phyloP scores from a whole-genome alignment of 2,888 invertebrate species.

The Acrobasis repandana region DNA sequence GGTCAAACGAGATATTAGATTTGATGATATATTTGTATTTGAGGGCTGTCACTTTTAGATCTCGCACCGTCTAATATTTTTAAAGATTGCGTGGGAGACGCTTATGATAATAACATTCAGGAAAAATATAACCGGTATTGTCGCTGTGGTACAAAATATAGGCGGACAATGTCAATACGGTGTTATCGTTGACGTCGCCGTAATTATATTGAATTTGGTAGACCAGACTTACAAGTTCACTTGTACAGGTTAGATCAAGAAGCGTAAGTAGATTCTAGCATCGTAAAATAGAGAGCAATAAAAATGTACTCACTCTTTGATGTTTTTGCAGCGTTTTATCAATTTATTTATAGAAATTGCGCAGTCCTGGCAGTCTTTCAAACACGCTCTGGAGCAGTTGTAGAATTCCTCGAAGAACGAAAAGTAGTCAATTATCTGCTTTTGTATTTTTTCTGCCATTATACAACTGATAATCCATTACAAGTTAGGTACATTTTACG shows the following conservation, averaged over 20 bases:
- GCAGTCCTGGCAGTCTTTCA: slow-evolving; percentile 78
- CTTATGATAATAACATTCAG: too few relatives aligned
- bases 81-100: too few relatives aligned
- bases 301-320: slow-evolving; percentile 69
- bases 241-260: not conserved
- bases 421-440: slow-evolving; percentile 78
- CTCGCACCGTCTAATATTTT: too few relatives aligned
- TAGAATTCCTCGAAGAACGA: slow-evolving; percentile 76
- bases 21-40: too few relatives aligned
- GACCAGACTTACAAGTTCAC: too few relatives aligned
- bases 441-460: slow-evolving; percentile 78
- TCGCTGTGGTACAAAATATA: too few relatives aligned
- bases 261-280: not conserved
- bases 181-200: too few relatives aligned
- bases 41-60: too few relatives aligned
- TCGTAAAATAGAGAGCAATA: slow-evolving; percentile 30
- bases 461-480: slow-evolving; percentile 45
- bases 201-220: too few relatives aligned
- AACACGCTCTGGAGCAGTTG: slow-evolving; percentile 68
- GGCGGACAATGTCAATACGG: too few relatives aligned
- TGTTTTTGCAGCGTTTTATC: slow-evolving; percentile 75
- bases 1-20: too few relatives aligned
- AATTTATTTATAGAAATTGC: slow-evolving; percentile 78
- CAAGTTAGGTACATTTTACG: slow-evolving; percentile 14
- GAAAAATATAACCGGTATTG: too few relatives aligned